Conservation (phyloP, 2,888 invertebrate genomes). For the Perdita meconis region DNA sequence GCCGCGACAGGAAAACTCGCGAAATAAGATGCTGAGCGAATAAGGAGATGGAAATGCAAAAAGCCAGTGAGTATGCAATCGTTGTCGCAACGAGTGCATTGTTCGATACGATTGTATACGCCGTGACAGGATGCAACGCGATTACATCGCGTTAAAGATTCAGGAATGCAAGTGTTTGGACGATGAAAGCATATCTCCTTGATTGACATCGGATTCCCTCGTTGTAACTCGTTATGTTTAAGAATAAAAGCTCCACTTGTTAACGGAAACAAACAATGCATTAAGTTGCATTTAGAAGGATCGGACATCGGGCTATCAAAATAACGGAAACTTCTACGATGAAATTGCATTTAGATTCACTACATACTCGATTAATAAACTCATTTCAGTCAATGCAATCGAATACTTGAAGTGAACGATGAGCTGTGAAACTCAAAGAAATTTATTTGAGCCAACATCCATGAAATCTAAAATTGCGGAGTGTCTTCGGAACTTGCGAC, state of each 20-base stretch:
- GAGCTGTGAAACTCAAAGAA: too few relatives aligned
- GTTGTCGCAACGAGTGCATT: conserved; percentile 41
- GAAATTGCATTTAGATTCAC: too few relatives aligned
- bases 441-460: too few relatives aligned
- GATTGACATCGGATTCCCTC: background rate
- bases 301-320: too few relatives aligned
- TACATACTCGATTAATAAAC: too few relatives aligned
- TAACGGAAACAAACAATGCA: too few relatives aligned
- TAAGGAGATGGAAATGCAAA: conserved; percentile 41
- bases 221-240: background rate
- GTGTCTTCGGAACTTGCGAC: too few relatives aligned
- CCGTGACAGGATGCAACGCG: conserved; percentile 31
- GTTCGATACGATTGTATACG: conserved; percentile 55
- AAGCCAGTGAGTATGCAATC: conserved; percentile 40
- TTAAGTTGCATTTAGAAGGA: too few relatives aligned
- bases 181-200: background rate
- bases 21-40: conserved; percentile 31
- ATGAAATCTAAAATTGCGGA: too few relatives aligned
- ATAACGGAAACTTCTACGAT: too few relatives aligned
- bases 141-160: conserved; percentile 31
- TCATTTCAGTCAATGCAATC: too few relatives aligned
- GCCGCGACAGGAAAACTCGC: background rate
- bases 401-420: too few relatives aligned
- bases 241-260: background rate
- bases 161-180: conserved; percentile 40